These are phyloP conservation scores for Lepidurus packardi DNA, from an alignment of 1,140 invertebrate species.

Conservation along the genomic window DNA sequence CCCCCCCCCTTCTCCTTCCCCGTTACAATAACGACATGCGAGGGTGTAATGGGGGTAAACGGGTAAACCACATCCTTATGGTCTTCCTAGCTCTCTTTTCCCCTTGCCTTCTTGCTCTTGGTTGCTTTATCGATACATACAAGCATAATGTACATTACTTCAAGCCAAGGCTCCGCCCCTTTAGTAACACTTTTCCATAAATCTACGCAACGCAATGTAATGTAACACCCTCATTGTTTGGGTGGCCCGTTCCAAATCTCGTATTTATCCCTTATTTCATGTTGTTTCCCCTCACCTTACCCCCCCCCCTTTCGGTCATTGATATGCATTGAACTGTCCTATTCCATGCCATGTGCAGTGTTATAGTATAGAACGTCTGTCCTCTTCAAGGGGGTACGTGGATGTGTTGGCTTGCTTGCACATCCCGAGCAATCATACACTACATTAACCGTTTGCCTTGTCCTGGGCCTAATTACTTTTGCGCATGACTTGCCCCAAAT, in stretches of 20 bases:
- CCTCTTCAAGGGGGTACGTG: too few relatives aligned
- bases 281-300: too few relatives aligned
- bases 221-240: too few relatives aligned
- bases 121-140: background rate
- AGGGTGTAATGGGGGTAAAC: background rate
- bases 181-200: too few relatives aligned
- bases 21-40: background rate
- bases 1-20: background rate
- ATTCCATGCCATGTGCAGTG: too few relatives aligned
- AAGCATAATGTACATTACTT: background rate
- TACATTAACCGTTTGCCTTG: background rate
- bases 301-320: too few relatives aligned
- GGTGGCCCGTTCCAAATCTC: too few relatives aligned
- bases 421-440: constrained; percentile 3
- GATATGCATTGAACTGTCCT: too few relatives aligned
- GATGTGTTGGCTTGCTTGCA: background rate
- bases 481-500: constrained; percentile 17
- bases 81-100: background rate
- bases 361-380: too few relatives aligned
- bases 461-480: background rate
- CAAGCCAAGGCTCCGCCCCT: too few relatives aligned
- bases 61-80: background rate
- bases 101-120: background rate
- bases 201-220: too few relatives aligned
- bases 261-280: too few relatives aligned